These are phyloP conservation scores for Charina bottae DNA, from an alignment of 2,113 vertebrate genomes.

Conservation along the genomic window DNA sequence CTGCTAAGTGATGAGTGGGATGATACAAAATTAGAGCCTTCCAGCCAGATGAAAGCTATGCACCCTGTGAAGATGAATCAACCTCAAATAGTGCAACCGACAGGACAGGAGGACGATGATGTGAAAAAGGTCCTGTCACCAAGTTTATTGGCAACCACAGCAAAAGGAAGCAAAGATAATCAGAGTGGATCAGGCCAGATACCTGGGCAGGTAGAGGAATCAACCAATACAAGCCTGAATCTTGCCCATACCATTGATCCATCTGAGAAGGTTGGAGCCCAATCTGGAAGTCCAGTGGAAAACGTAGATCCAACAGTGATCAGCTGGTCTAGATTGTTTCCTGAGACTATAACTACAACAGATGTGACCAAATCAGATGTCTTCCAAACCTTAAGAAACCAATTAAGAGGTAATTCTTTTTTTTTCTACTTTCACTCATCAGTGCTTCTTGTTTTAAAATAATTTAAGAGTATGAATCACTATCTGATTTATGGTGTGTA, in stretches of 20 bases:
- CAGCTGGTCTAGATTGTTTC: background rate
- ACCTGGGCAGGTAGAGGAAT: background rate
- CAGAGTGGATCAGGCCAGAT: background rate
- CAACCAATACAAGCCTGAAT: background rate
- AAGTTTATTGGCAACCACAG: background rate
- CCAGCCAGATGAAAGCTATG: slow-evolving; percentile 10
- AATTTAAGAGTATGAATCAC: background rate
- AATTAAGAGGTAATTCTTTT: slow-evolving; percentile 70
- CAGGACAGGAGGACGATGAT: background rate
- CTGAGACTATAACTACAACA: slow-evolving; percentile 43
- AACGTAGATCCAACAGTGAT: slow-evolving; percentile 34
- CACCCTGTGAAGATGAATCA: background rate
- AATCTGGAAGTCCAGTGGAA: background rate
- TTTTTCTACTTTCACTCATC: background rate
- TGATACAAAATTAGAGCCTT: slow-evolving; percentile 69
- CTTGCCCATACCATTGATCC: background rate
- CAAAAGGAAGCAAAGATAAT: slow-evolving; percentile 24
- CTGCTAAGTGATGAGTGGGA: slow-evolving; percentile 71
- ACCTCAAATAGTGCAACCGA: background rate
- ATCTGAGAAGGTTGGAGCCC: background rate
- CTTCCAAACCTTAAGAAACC: slow-evolving; percentile 42
- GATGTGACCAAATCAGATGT: slow-evolving; percentile 43
- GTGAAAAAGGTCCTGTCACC: slow-evolving; percentile 6
- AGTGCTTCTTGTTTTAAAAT: background rate
- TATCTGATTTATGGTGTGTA: background rate